These are phyloP conservation scores for Amphipoea oculea DNA, from an alignment of 2,888 invertebrate genomes.

Conservation along the genomic window DNA sequence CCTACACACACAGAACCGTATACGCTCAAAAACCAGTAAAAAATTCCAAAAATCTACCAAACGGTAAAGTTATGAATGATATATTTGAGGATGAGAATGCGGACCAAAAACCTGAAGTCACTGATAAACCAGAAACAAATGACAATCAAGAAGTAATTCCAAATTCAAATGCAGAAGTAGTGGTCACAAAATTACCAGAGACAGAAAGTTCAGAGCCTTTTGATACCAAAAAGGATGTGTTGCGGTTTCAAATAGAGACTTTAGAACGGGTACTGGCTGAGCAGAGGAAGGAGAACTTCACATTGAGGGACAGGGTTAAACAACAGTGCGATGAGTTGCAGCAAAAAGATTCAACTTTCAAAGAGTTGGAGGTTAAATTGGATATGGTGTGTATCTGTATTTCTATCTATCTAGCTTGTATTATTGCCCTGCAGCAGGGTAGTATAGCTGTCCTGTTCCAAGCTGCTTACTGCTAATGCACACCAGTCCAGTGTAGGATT, in stretches of 20 bases:
- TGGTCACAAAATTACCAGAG: slow-evolving; percentile 43
- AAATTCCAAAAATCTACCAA: slow-evolving; percentile 75
- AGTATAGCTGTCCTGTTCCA: not conserved
- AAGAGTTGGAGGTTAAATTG: slow-evolving; percentile 88
- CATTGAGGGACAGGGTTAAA: slow-evolving; percentile 80
- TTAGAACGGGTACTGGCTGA: slow-evolving; percentile 82
- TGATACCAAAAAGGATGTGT: slow-evolving; percentile 74
- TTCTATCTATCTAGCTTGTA: not conserved
- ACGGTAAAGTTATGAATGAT: slow-evolving; percentile 85
- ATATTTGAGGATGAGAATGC: slow-evolving; percentile 83
- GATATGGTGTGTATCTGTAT: slow-evolving; percentile 81
- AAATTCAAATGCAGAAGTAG: slow-evolving; percentile 47
- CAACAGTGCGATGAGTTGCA: slow-evolving; percentile 83
- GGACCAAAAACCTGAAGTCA: slow-evolving; percentile 38
- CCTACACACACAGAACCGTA: slow-evolving; percentile 80
- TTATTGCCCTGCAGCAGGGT: not conserved
- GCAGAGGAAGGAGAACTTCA: slow-evolving; percentile 81
- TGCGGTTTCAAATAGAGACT: slow-evolving; percentile 81
- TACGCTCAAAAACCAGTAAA: slow-evolving; percentile 75
- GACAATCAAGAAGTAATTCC: slow-evolving; percentile 45
- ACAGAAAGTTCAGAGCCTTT: slow-evolving; percentile 38
- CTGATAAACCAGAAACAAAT: slow-evolving; percentile 41
- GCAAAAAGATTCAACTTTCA: slow-evolving; percentile 82
- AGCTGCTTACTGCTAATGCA: not conserved
- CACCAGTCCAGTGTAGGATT: not conserved